Conservation (phyloP, 2,888 invertebrate genomes). For the Bimastos eiseni region DNA sequence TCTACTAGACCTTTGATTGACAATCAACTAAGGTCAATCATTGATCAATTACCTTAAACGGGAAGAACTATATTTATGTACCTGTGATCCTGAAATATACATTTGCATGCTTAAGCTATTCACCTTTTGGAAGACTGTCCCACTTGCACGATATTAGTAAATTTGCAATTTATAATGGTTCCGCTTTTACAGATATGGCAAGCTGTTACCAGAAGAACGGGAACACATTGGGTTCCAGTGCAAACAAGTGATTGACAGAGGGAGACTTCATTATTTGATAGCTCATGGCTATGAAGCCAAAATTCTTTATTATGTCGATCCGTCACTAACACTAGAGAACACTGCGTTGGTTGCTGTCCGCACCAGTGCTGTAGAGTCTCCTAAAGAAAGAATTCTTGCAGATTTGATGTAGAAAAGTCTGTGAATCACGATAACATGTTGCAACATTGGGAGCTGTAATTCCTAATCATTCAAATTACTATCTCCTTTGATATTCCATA, state of each 20-base stretch:
- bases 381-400: background rate
- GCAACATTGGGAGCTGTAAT: background rate
- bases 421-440: background rate
- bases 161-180: background rate
- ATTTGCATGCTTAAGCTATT: background rate
- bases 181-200: constrained; percentile 41
- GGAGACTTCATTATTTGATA: constrained; percentile 71
- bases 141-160: background rate
- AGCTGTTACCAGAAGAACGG: constrained; percentile 62
- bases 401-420: background rate
- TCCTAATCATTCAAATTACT: background rate
- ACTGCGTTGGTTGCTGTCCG: constrained; percentile 72
- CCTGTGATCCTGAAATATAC: background rate
- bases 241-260: constrained; percentile 78
- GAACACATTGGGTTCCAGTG: constrained; percentile 74
- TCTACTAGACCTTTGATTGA: too few species aligned
- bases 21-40: too few species aligned
- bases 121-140: background rate
- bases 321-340: constrained; percentile 76
- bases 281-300: constrained; percentile 68
- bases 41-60: background rate
- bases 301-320: constrained; percentile 72
- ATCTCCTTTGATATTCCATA: background rate
- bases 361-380: background rate
- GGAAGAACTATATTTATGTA: background rate